phyloP scores from a whole-genome alignment of 2,797 vertebrate genomes.

The Coregonus suidteri region DNA sequence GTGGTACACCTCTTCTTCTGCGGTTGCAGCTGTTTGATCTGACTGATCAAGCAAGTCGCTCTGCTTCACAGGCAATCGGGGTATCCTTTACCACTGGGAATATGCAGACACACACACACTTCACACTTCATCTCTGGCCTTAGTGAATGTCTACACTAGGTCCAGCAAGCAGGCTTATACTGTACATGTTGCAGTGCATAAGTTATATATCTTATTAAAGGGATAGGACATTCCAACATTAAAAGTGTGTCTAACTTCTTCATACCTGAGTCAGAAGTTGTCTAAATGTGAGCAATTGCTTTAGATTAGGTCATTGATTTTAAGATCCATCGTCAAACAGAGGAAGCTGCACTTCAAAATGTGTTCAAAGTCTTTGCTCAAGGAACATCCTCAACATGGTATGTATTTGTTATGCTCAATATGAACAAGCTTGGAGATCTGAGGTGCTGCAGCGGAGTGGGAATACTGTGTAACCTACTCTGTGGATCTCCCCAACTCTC shows the following conservation, averaged over 20 bases:
- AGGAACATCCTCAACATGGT: not conserved
- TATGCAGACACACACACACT: constrained; percentile 2
- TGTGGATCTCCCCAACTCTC: too few relatives aligned
- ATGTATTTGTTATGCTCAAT: not conserved
- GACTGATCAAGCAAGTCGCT: too few relatives aligned
- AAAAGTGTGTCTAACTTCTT: not conserved
- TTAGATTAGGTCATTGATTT: not conserved
- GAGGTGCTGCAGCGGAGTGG: not conserved
- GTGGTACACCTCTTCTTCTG: too few relatives aligned
- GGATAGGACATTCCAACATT: too few relatives aligned
- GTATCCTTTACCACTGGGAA: constrained; percentile 6
- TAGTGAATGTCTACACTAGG: constrained; percentile 10
- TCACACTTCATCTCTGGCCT: constrained; percentile 11
- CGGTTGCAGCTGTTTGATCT: too few relatives aligned
- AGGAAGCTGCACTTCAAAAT: not conserved
- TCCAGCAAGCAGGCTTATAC: not conserved
- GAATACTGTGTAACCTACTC: not conserved
- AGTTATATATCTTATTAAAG: too few relatives aligned
- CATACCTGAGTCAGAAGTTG: too few relatives aligned
- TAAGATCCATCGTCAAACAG: not conserved
- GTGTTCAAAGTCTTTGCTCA: not conserved
- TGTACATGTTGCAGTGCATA: too few relatives aligned
- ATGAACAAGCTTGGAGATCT: not conserved
- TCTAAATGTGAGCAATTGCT: not conserved
- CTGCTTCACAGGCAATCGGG: constrained; percentile 9